Percentiles rank a stretch among this genome's conserved stretches.
Conservation (phyloP, 2,113 vertebrate species). For the Eudyptes chrysolophus region DNA sequence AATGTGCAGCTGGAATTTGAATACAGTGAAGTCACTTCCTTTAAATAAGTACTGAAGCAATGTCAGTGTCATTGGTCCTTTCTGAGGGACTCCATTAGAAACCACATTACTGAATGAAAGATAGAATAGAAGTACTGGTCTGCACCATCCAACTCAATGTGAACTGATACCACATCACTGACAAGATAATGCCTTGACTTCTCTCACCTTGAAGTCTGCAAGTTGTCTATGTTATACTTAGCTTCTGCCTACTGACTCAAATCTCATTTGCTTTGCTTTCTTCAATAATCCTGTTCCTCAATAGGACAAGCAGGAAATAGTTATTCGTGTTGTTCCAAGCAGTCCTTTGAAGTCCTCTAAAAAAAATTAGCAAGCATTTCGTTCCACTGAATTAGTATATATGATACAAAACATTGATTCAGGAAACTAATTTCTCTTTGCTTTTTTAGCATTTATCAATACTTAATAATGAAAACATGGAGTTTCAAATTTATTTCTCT, state of each 20-base stretch:
- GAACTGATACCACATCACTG: background rate
- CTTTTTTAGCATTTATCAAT: constrained; percentile 16
- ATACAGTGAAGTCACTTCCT: background rate
- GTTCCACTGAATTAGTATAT: background rate
- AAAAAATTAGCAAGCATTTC: background rate
- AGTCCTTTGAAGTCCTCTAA: background rate
- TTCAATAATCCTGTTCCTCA: background rate
- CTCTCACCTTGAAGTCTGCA: background rate
- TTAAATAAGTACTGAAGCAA: background rate
- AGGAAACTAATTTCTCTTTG: background rate
- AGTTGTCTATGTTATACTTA: background rate
- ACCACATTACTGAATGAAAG: background rate
- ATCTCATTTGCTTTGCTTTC: background rate
- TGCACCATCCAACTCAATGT: background rate
- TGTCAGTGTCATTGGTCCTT: background rate
- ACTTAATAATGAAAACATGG: constrained; percentile 8
- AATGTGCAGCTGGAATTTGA: background rate
- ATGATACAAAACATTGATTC: background rate
- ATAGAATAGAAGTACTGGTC: background rate
- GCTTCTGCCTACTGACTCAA: background rate
- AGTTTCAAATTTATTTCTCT: background rate
- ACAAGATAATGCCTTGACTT: background rate
- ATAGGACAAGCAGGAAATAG: background rate
- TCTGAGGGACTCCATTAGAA: background rate
- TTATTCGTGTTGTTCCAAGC: background rate